Percentiles rank a stretch among this genome's conserved stretches.
These are phyloP conservation scores for Danio tinwini DNA, from an alignment of 2,797 vertebrate species.

Conservation along the genomic window DNA sequence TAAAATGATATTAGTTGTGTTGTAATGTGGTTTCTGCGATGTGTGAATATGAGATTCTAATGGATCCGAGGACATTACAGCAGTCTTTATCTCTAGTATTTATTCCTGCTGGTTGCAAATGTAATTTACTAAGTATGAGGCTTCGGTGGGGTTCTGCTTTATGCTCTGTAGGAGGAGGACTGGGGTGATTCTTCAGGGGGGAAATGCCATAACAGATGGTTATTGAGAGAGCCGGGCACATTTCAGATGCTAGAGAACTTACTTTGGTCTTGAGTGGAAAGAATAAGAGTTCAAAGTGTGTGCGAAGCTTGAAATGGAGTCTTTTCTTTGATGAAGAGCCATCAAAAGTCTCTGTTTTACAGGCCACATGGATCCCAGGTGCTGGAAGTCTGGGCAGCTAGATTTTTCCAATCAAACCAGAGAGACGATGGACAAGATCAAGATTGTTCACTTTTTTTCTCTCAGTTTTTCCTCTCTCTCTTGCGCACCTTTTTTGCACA, in stretches of 20 bases:
- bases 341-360: slow-evolving; percentile 42
- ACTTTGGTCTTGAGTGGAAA: slow-evolving; percentile 43
- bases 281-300: slow-evolving; percentile 35
- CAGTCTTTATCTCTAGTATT: slow-evolving; percentile 82
- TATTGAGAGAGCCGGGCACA: slow-evolving; percentile 38
- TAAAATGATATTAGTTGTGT: slow-evolving; percentile 81
- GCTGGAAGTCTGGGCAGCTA: slow-evolving; percentile 27
- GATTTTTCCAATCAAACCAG: slow-evolving; percentile 51
- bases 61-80: slow-evolving; percentile 83
- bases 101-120: slow-evolving; percentile 82
- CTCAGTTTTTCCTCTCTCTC: slow-evolving; percentile 20
- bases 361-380: slow-evolving; percentile 35
- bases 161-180: not conserved
- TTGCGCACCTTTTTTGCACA: not conserved
- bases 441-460: slow-evolving; percentile 44
- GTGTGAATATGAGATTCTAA: slow-evolving; percentile 87
- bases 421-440: slow-evolving; percentile 43
- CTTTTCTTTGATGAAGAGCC: slow-evolving; percentile 45
- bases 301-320: slow-evolving; percentile 36
- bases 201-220: slow-evolving; percentile 38
- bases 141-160: slow-evolving; percentile 65
- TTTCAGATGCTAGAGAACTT: slow-evolving; percentile 44
- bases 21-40: slow-evolving; percentile 82
- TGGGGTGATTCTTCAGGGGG: slow-evolving; percentile 12
- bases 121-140: slow-evolving; percentile 81